phyloP scores from a whole-genome alignment of 2,797 vertebrate species.

The Chanos chanos region DNA sequence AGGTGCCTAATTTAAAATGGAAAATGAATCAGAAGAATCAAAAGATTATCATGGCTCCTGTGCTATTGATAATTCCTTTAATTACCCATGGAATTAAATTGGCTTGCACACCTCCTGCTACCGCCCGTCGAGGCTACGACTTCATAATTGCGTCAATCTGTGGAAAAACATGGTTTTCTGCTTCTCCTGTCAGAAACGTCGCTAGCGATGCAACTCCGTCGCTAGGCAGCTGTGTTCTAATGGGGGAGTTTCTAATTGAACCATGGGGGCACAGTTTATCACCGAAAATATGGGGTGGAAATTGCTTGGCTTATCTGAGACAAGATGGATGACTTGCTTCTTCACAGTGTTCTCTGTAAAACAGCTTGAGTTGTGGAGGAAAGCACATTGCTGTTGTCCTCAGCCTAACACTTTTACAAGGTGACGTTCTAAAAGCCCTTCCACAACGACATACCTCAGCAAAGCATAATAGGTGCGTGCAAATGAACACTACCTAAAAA shows the following conservation, averaged over 20 bases:
- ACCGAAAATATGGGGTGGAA: conserved; percentile 51
- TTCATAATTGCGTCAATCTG: conserved; percentile 59
- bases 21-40: neutral
- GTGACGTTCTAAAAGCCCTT: conserved; percentile 41
- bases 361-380: conserved; percentile 29
- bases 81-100: conserved; percentile 56
- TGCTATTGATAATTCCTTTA: conserved; percentile 42
- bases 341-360: conserved; percentile 49
- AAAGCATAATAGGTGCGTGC: conserved; percentile 34
- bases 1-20: neutral
- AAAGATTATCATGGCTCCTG: conserved; percentile 29
- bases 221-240: conserved; percentile 51
- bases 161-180: conserved; percentile 50
- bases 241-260: conserved; percentile 44
- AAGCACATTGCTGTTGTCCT: conserved; percentile 43
- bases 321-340: conserved; percentile 53
- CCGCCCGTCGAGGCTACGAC: conserved; percentile 53
- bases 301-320: conserved; percentile 52
- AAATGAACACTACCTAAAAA: conserved; percentile 18
- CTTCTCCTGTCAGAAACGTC: conserved; percentile 41
- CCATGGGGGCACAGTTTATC: conserved; percentile 54
- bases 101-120: conserved; percentile 27
- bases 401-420: conserved; percentile 41
- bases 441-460: conserved; percentile 18
- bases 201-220: conserved; percentile 51